Conservation (phyloP, 2,797 vertebrate genomes). For the Emydoidea blandingii region DNA sequence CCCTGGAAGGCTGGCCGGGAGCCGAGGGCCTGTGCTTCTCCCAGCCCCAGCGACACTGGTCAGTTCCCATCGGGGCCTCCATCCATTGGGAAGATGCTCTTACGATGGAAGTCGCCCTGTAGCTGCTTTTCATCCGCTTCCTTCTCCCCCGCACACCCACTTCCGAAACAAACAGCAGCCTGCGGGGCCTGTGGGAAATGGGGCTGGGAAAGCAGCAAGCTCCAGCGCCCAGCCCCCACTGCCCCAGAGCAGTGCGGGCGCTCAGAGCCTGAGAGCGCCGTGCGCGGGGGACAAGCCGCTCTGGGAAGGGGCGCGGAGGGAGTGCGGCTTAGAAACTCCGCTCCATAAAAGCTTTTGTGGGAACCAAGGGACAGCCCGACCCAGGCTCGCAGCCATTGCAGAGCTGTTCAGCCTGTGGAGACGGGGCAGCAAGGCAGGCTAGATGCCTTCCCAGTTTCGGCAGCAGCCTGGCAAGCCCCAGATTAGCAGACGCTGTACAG, state of each 20-base stretch:
- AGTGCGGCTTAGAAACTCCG: background rate
- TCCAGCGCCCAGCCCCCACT: background rate
- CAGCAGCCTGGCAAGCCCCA: background rate
- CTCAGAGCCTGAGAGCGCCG: background rate
- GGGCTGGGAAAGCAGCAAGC: conserved; percentile 56
- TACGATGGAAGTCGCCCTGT: background rate
- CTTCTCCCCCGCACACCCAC: background rate
- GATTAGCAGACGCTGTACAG: background rate
- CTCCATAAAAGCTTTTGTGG: background rate
- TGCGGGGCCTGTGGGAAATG: conserved; percentile 41
- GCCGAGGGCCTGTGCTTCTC: background rate
- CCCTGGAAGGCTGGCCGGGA: background rate
- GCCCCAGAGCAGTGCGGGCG: too few species aligned
- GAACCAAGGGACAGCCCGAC: background rate
- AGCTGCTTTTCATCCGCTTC: background rate
- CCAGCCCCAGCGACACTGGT: rapidly evolving
- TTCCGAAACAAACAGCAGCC: background rate
- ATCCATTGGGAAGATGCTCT: background rate
- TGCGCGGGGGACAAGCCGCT: background rate
- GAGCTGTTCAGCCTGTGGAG: background rate
- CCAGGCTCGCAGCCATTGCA: background rate
- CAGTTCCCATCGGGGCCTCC: background rate
- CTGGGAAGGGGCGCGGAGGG: rapidly evolving
- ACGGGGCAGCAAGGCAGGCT: background rate
- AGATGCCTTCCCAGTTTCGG: background rate